A percentile compares a stretch with the other conserved stretches of the same genome.
These are phyloP conservation scores for Stenoptilia bipunctidactyla DNA, from an alignment of 2,888 invertebrate genomes.

Conservation along the genomic window DNA sequence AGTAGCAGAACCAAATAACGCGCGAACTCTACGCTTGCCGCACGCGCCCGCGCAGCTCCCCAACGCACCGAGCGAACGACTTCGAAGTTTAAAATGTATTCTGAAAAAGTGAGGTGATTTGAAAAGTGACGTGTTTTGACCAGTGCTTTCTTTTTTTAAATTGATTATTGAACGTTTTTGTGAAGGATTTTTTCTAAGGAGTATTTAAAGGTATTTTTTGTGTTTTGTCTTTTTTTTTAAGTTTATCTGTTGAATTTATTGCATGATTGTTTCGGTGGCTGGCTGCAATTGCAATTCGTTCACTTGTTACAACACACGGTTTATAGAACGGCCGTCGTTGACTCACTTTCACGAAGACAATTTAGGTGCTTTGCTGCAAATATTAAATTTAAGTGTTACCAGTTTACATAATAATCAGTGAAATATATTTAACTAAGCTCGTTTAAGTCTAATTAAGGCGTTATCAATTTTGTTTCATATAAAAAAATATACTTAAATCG, in stretches of 20 bases:
- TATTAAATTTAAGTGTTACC: slow-evolving; percentile 10
- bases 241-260: slow-evolving; percentile 21
- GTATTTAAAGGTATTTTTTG: slow-evolving; percentile 26
- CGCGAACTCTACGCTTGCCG: no score
- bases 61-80: no score
- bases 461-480: no score
- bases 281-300: slow-evolving; percentile 31
- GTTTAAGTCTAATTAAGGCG: no score
- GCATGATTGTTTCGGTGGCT: slow-evolving; percentile 18
- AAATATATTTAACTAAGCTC: no score
- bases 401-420: no score
- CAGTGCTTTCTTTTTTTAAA: no score
- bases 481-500: no score
- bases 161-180: slow-evolving; percentile 18
- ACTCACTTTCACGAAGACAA: slow-evolving; percentile 34
- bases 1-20: no score
- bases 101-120: slow-evolving; percentile 22
- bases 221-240: slow-evolving; percentile 35
- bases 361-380: slow-evolving; percentile 22
- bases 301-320: slow-evolving; percentile 52
- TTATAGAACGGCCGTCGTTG: slow-evolving; percentile 29
- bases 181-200: slow-evolving; percentile 38
- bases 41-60: no score
- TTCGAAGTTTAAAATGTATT: slow-evolving; percentile 6
- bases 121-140: slow-evolving; percentile 14